Evolutionary conservation across 2,888 invertebrate genomes (phyloP), one percentile per base, ranked within the genome.

Genomic region (Chalcis sispes): DNA sequence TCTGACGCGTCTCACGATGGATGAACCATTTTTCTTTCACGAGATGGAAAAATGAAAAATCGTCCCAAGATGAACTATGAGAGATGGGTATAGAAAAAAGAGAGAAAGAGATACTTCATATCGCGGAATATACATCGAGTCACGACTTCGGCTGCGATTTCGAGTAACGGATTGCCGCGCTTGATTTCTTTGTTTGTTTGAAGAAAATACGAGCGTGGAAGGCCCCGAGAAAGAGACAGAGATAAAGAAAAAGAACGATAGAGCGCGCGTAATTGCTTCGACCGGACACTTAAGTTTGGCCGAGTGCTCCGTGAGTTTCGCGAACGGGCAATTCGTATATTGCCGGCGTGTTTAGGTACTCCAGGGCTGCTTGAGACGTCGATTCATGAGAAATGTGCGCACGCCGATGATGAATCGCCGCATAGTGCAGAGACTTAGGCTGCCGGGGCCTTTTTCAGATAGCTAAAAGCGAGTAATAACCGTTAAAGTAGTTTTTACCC

Each of bases 171-270:
- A 62, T 54, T 64, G 42, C 2, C 4, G 52, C 18, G 36, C 62
- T 65, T 59, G 56, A 77, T 64, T 74, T 65, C 77, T 74, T 74
- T 71, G 74, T 77, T 66, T 71, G 56, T 77, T 72, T 70, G 77
- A 50, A 70, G 77, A 77, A 66, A 70, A 70, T 70, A 62, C 71
- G 71, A 74, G 61, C 62, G 77, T 77, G 77, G 74, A 71, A 77
- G 77, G 71, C 70, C 58, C 20, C 50, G 52, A 36, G 29, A 25
- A 29, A 32, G 50, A 32, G 27, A 27, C 42, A 15, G 61, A 36
- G 29, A 25, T 25, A 32, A 46, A 32, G 27, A 27, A 42, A 15
- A 50, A n/a, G n/a, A n/a, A n/a, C n/a, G n/a, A n/a, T n/a, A n/a
- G n/a, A n/a, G n/a, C 59, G 20, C 54, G 54, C 75, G 64, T 76